Percentiles rank a stretch among this genome's conserved stretches.
These are phyloP conservation scores for Pogonophryne albipinna DNA, from an alignment of 2,797 vertebrate genomes.

Conservation along the genomic window DNA sequence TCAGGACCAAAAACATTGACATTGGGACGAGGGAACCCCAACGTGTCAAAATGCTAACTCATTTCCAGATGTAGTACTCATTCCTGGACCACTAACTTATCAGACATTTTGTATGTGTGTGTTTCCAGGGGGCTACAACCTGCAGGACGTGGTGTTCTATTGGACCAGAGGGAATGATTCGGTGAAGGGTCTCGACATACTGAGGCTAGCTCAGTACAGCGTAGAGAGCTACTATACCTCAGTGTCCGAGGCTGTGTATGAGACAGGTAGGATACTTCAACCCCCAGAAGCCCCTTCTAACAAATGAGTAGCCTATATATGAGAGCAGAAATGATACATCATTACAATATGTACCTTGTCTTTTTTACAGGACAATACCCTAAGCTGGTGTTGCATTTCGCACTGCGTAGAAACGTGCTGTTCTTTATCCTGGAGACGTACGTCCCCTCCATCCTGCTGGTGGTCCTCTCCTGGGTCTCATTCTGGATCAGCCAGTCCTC, in stretches of 20 bases:
- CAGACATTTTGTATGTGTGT: slow-evolving; percentile 42
- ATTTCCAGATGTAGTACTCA: too few relatives aligned
- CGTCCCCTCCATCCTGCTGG: slow-evolving; percentile 91
- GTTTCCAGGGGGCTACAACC: slow-evolving; percentile 91
- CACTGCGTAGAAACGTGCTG: slow-evolving; percentile 91
- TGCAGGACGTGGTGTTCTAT: slow-evolving; percentile 93
- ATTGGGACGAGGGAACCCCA: too few relatives aligned
- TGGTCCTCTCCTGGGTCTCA: slow-evolving; percentile 94
- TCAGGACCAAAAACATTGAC: too few relatives aligned
- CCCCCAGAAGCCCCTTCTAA: not conserved
- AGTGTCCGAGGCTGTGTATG: slow-evolving; percentile 91
- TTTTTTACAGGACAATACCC: slow-evolving; percentile 87
- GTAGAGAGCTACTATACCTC: slow-evolving; percentile 93
- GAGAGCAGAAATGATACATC: not conserved
- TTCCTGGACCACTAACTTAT: too few relatives aligned
- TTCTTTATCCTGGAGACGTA: slow-evolving; percentile 95
- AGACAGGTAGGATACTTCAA: slow-evolving; percentile 86
- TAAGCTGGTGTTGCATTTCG: slow-evolving; percentile 92
- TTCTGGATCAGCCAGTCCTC: slow-evolving; percentile 97
- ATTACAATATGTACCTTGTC: not conserved
- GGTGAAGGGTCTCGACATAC: slow-evolving; percentile 88
- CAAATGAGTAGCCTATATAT: not conserved
- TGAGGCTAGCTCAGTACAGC: slow-evolving; percentile 92
- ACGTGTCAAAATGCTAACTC: too few relatives aligned
- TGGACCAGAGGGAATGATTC: slow-evolving; percentile 95